These are phyloP conservation scores for Chelonus formosanus DNA, from an alignment of 2,888 invertebrate species.

Conservation along the genomic window DNA sequence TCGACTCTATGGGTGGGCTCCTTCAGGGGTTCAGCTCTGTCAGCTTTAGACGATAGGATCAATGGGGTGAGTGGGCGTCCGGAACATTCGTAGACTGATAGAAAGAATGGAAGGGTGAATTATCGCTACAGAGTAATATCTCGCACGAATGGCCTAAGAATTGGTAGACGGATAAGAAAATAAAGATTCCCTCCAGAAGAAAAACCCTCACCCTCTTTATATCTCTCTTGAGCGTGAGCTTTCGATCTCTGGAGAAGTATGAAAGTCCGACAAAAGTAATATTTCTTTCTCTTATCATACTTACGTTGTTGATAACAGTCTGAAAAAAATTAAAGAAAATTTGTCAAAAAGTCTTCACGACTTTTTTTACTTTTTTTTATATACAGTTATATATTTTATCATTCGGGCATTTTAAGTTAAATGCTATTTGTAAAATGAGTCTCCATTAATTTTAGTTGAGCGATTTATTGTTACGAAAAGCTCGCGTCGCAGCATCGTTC, in stretches of 20 bases:
- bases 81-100: conserved; percentile 49
- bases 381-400: conserved; percentile 9
- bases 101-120: conserved; percentile 43
- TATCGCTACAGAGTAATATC: conserved; percentile 52
- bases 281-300: conserved; percentile 26
- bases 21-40: conserved; percentile 32
- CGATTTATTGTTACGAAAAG: conserved; percentile 64
- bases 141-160: conserved; percentile 59
- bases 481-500: conserved; percentile 57
- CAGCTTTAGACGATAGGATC: conserved; percentile 26
- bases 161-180: conserved; percentile 54
- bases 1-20: conserved; percentile 50
- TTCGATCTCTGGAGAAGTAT: conserved; percentile 19
- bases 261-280: conserved; percentile 4
- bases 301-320: conserved; percentile 19
- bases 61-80: conserved; percentile 35
- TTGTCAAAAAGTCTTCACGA: conserved; percentile 8
- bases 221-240: conserved; percentile 46
- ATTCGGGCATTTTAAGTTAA: conserved; percentile 60
- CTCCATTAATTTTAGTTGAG: conserved; percentile 61
- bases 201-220: conserved; percentile 40
- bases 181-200: conserved; percentile 43
- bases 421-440: conserved; percentile 65
- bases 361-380: neutral
- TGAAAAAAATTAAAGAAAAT: conserved; percentile 13